These are phyloP conservation scores for Loris lydekkerianus DNA, from an alignment of 2,797 vertebrate genomes.

Conservation along the genomic window DNA sequence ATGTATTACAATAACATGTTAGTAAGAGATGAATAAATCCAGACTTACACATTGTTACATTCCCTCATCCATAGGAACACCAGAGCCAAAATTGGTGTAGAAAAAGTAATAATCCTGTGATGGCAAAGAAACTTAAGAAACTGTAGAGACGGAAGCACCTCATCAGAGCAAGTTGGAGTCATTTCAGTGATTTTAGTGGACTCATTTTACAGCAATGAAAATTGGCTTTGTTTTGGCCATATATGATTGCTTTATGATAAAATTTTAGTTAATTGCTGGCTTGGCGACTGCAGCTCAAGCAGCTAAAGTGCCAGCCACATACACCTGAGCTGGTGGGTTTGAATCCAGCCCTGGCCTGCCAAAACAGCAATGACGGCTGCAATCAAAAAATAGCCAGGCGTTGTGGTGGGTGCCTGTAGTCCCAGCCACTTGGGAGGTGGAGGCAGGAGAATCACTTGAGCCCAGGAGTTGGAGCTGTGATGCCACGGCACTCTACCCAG, in stretches of 20 bases:
- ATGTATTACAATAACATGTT: background rate
- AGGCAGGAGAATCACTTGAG: too few species aligned
- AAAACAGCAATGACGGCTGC: too few species aligned
- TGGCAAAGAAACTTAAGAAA: background rate
- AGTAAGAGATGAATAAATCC: background rate
- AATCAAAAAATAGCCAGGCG: too few species aligned
- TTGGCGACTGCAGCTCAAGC: too few species aligned
- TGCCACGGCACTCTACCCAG: too few species aligned
- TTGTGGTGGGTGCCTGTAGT: too few species aligned
- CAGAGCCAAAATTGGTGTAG: background rate
- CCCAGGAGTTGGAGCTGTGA: too few species aligned
- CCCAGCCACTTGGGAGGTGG: too few species aligned
- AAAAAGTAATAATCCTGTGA: background rate
- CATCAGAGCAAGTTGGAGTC: background rate
- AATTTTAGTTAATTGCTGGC: background rate
- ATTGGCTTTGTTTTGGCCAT: background rate
- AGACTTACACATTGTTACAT: background rate
- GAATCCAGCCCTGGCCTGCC: too few species aligned
- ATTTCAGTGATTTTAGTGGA: background rate
- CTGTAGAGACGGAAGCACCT: background rate
- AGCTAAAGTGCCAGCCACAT: too few species aligned
- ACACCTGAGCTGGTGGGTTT: too few species aligned
- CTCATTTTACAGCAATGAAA: constrained; percentile 32
- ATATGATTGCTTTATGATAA: background rate
- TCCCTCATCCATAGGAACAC: too few species aligned